A percentile compares a stretch with the other conserved stretches of the same genome.
Evolutionary conservation across 2,888 invertebrate genomes (phyloP).

Genomic region (Pristionchus japonicus): DNA sequence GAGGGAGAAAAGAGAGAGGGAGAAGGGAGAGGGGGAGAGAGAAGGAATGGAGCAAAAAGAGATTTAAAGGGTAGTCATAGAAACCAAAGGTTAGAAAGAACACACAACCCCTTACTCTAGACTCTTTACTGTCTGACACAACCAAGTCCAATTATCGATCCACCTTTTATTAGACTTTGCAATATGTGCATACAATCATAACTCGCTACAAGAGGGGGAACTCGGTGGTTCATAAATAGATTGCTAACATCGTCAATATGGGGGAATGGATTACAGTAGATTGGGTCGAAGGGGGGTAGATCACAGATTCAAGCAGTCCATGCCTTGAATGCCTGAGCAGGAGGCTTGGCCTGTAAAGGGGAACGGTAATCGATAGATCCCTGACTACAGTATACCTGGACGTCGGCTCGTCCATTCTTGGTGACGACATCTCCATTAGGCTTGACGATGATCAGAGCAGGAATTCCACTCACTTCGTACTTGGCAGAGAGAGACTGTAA

Average conservation of each 20-base stretch:
- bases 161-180: background rate
- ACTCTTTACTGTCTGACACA: constrained; percentile 49
- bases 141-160: background rate
- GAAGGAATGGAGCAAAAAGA: constrained; percentile 41
- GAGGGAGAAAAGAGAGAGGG: constrained; percentile 47
- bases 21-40: constrained; percentile 33
- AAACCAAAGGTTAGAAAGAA: constrained; percentile 12
- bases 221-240: background rate
- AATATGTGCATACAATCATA: constrained; percentile 41
- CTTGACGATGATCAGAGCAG: constrained; percentile 77
- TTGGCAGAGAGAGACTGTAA: constrained; percentile 72
- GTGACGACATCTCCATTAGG: constrained; percentile 76
- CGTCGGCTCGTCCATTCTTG: constrained; percentile 76
- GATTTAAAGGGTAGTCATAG: constrained; percentile 14
- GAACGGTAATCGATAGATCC: constrained; percentile 76
- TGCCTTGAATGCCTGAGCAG: constrained; percentile 34
- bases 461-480: constrained; percentile 77
- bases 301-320: constrained; percentile 17
- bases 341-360: constrained; percentile 73
- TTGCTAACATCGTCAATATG: background rate
- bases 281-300: background rate
- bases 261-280: constrained; percentile 28
- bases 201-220: constrained; percentile 9
- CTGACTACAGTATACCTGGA: constrained; percentile 74
- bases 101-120: constrained; percentile 40